phyloP scores from a whole-genome alignment of 2,113 vertebrate genomes.

The Hydropotes inermis region DNA sequence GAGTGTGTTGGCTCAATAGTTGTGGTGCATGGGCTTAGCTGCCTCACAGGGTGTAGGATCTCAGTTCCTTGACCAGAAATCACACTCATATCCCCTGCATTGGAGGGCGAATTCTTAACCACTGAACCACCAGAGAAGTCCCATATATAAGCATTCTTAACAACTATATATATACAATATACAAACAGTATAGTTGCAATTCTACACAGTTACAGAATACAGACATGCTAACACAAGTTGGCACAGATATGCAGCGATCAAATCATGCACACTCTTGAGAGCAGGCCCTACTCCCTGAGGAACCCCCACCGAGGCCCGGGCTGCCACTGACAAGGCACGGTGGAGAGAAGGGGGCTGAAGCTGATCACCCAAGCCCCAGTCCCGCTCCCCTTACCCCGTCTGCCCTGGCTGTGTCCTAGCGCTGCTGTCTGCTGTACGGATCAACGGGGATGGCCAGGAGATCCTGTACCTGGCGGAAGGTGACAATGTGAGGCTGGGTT shows the following conservation, averaged over 20 bases:
- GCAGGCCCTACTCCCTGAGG: neutral
- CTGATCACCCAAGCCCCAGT: neutral
- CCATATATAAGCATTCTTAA: neutral
- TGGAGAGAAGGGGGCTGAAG: neutral
- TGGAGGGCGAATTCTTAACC: neutral
- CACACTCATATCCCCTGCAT: neutral
- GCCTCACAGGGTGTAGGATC: neutral
- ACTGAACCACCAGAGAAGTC: neutral
- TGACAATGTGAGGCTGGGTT: conserved; percentile 83
- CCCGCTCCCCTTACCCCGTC: neutral
- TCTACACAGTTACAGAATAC: neutral
- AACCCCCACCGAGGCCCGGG: neutral
- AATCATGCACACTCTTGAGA: neutral
- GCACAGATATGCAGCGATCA: neutral
- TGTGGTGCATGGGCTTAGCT: neutral
- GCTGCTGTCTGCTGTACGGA: conserved; percentile 76
- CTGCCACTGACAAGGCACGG: neutral
- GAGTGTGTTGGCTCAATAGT: neutral
- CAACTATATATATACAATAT: neutral
- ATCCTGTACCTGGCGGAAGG: conserved; percentile 85
- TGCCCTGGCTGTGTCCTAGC: conserved; percentile 50
- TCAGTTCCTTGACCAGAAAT: neutral
- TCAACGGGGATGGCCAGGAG: conserved; percentile 80
- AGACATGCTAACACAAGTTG: neutral
- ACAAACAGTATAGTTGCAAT: neutral